A percentile compares a stretch with the other conserved stretches of the same genome.
Evolutionary conservation across 2,888 invertebrate species (phyloP).

Genomic region (Dryococelus australis): DNA sequence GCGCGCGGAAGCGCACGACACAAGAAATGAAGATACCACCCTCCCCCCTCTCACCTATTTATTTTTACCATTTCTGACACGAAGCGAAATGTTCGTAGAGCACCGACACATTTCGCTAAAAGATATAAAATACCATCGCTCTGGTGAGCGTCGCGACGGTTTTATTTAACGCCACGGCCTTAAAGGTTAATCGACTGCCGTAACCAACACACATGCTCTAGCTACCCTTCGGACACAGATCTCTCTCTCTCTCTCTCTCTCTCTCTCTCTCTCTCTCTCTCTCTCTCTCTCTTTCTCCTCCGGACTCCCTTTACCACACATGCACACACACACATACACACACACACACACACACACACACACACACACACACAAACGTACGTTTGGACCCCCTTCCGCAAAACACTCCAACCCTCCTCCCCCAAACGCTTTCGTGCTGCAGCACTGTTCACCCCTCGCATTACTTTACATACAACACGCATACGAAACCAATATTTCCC

Average conservation of each 20-base stretch:
- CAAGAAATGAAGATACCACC: neutral
- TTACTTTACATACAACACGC: conserved; percentile 17
- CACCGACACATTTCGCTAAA: neutral
- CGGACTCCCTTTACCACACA: neutral
- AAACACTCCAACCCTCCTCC: neutral
- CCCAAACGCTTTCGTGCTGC: neutral
- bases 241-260: neutral
- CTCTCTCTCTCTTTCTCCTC: no score
- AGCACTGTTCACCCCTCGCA: neutral
- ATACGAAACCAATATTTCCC: conserved; percentile 32
- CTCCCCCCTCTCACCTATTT: neutral
- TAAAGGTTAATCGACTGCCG: conserved; percentile 1
- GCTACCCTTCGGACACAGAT: neutral
- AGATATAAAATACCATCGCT: neutral
- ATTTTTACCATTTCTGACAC: no score
- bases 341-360: neutral
- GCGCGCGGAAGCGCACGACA: neutral
- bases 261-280: no score
- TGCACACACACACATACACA: no score
- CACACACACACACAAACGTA: no score
- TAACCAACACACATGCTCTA: neutral
- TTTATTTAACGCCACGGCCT: neutral
- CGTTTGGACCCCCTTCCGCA: neutral
- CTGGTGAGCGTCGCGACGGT: neutral
- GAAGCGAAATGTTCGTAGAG: neutral